Evolutionary conservation across 2,113 vertebrate species (phyloP).

Genomic region (Elephas maximus): DNA sequence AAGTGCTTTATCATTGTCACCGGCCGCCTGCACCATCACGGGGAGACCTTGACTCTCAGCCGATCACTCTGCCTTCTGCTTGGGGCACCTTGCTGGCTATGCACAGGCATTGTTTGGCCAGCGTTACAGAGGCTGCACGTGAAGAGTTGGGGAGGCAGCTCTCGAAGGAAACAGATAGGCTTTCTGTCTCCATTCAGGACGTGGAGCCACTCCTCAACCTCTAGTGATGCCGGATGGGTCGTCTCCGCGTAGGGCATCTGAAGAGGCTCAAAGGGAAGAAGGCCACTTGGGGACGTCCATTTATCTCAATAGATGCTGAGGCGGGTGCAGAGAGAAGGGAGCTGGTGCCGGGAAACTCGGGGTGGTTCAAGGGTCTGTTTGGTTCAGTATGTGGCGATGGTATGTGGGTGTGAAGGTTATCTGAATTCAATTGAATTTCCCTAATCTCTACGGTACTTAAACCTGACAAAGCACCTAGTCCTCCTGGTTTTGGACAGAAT

Average conservation of each 20-base stretch:
- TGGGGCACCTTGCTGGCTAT: conserved; percentile 73
- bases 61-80: conserved; percentile 80
- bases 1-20: conserved; percentile 87
- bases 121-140: conserved; percentile 79
- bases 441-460: background rate
- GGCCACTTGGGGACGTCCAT: conserved; percentile 75
- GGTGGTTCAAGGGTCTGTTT: background rate
- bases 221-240: conserved; percentile 79
- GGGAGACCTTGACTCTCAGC: conserved; percentile 88
- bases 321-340: conserved; percentile 62
- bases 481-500: background rate
- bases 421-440: background rate
- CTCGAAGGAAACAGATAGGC: conserved; percentile 86
- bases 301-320: conserved; percentile 81
- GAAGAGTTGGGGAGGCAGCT: conserved; percentile 83
- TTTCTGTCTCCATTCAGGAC: conserved; percentile 86
- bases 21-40: conserved; percentile 75
- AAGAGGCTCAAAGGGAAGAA: conserved; percentile 76
- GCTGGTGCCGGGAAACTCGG: conserved; percentile 28
- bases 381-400: background rate
- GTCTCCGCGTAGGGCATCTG: conserved; percentile 77
- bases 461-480: rapidly evolving
- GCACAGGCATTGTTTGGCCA: conserved; percentile 84
- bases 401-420: background rate
- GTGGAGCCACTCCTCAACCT: conserved; percentile 81